phyloP scores from a whole-genome alignment of 2,888 invertebrate genomes.

The Caenorhabditis sp. region DNA sequence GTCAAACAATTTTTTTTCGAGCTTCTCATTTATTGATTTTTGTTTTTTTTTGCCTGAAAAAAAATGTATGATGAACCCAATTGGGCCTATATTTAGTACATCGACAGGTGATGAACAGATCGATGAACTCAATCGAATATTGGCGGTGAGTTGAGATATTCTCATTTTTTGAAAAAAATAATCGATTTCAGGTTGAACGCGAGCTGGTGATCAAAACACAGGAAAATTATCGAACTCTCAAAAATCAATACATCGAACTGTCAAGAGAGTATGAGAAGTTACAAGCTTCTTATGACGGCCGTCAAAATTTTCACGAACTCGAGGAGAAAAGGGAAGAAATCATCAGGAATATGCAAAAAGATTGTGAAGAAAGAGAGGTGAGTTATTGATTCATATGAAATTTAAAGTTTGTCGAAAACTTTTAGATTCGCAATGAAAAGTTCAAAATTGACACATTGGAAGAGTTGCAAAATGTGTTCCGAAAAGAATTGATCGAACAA shows the following conservation, averaged over 20 bases:
- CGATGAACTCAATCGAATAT: conserved; percentile 31
- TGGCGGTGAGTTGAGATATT: conserved; percentile 17
- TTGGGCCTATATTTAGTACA: background rate
- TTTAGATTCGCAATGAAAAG: conserved; percentile 22
- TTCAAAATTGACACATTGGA: conserved; percentile 32
- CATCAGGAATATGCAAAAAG: conserved; percentile 18
- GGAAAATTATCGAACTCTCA: conserved; percentile 31
- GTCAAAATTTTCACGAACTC: conserved; percentile 15
- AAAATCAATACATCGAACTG: conserved; percentile 23
- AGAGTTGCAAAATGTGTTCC: conserved; percentile 31
- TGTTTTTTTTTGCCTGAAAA: background rate
- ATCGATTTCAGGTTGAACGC: conserved; percentile 26
- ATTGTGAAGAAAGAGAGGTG: conserved; percentile 30
- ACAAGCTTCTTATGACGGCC: conserved; percentile 1
- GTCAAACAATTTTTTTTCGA: background rate
- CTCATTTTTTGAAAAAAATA: background rate
- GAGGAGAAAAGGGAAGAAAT: conserved; percentile 25
- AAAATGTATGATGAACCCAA: background rate
- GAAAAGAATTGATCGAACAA: conserved; percentile 31
- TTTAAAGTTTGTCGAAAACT: too few relatives aligned
- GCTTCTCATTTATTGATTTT: background rate
- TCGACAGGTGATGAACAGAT: conserved; percentile 15
- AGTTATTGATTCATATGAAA: background rate
- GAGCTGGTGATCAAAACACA: conserved; percentile 33
- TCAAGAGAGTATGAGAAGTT: conserved; percentile 12